These are phyloP conservation scores for Poeciliopsis turrubarensis DNA, from an alignment of 2,113 vertebrate genomes.

Conservation along the genomic window DNA sequence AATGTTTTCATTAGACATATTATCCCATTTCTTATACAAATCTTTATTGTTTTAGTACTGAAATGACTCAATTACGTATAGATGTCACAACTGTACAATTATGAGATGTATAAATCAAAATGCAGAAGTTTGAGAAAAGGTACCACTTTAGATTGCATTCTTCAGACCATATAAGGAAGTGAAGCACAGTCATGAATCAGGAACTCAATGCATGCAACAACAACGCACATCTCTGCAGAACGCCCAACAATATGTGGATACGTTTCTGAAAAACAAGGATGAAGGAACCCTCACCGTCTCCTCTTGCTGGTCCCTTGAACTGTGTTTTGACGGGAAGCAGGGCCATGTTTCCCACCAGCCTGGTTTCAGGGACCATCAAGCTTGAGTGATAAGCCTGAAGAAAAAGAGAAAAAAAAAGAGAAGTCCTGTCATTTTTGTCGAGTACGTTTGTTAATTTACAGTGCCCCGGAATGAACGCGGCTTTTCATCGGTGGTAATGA, in stretches of 20 bases:
- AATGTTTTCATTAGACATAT: neutral
- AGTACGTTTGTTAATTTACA: neutral
- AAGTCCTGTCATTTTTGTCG: conserved; percentile 13
- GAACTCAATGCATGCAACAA: conserved; percentile 25
- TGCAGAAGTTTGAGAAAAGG: neutral
- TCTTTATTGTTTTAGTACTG: neutral
- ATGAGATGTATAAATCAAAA: neutral
- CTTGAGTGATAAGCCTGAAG: conserved; percentile 94
- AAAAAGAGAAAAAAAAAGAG: fast-evolving
- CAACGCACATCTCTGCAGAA: neutral
- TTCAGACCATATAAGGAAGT: conserved; percentile 66
- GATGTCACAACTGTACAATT: neutral
- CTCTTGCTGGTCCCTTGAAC: conserved; percentile 95
- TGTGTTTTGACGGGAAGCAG: conserved; percentile 93
- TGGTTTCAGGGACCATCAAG: conserved; percentile 88
- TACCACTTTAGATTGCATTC: neutral
- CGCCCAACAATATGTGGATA: neutral
- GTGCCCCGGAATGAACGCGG: neutral
- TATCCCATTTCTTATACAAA: neutral
- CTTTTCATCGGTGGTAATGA: neutral
- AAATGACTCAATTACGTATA: neutral
- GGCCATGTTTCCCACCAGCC: conserved; percentile 95
- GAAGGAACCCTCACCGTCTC: conserved; percentile 83
- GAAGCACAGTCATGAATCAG: conserved; percentile 15
- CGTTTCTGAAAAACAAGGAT: neutral